phyloP scores from a whole-genome alignment of 2,113 vertebrate genomes.

The Vicugna pacos region DNA sequence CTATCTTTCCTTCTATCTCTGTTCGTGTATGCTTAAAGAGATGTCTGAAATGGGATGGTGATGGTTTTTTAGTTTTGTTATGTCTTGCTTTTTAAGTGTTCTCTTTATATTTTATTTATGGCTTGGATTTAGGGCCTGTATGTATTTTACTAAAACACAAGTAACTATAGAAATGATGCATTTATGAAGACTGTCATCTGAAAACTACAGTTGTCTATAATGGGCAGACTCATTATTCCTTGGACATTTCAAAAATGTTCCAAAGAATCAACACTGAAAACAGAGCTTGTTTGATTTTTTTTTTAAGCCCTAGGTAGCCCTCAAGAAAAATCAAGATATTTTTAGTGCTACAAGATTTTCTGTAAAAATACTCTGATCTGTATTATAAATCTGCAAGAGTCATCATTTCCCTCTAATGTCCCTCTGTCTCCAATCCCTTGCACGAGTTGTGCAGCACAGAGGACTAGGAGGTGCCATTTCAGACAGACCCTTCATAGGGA shows the following conservation, averaged over 20 bases:
- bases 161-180: background rate
- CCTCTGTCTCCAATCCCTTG: background rate
- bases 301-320: background rate
- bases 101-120: slow-evolving; percentile 5
- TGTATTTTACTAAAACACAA: slow-evolving; percentile 22
- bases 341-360: background rate
- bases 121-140: background rate
- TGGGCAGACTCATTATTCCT: background rate
- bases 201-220: background rate
- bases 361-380: background rate
- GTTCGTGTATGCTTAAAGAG: background rate
- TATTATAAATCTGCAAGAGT: background rate
- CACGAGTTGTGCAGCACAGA: background rate
- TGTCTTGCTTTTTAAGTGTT: background rate
- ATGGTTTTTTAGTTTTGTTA: background rate
- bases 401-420: background rate
- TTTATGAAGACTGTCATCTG: background rate
- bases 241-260: slow-evolving; percentile 37
- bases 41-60: background rate
- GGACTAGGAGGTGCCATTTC: background rate
- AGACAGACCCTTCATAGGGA: background rate
- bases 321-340: background rate
- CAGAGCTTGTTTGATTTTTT: background rate
- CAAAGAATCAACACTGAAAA: slow-evolving; percentile 20
- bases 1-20: background rate